phyloP scores from a whole-genome alignment of 53 echinoderm and acorn worm species.

The Luidia sarsii region DNA sequence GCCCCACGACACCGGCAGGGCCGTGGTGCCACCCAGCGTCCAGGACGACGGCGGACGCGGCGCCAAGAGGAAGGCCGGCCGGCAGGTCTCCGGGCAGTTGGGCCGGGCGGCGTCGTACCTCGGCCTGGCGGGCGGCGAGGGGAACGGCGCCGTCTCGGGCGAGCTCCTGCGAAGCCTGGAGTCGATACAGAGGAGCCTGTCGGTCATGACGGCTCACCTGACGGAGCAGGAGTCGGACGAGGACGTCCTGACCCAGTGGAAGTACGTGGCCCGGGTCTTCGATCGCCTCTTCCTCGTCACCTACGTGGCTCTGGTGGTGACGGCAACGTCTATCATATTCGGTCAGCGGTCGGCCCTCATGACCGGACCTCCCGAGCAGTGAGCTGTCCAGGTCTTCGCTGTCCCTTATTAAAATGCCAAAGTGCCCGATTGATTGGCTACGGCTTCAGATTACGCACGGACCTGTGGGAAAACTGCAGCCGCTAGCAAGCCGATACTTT shows the following conservation, averaged over 20 bases:
- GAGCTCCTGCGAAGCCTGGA: constrained; percentile 51
- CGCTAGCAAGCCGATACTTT: too few species aligned
- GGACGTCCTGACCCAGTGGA: constrained; percentile 74
- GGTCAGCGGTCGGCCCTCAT: constrained; percentile 36
- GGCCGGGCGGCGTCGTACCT: too few species aligned
- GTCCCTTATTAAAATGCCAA: too few species aligned
- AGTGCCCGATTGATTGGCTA: too few species aligned
- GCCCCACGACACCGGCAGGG: constrained; percentile 16
- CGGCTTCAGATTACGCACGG: too few species aligned
- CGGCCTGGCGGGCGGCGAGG: not conserved
- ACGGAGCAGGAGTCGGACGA: constrained; percentile 74
- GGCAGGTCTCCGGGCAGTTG: not conserved
- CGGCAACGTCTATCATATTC: constrained; percentile 60
- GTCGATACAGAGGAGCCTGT: constrained; percentile 55
- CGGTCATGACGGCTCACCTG: constrained; percentile 42
- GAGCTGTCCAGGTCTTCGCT: not conserved
- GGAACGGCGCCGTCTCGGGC: not conserved
- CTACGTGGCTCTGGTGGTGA: constrained; percentile 46
- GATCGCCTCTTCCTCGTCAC: constrained; percentile 75
- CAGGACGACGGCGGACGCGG: too few species aligned
- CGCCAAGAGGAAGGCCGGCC: not conserved
- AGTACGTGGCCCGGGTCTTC: constrained; percentile 74
- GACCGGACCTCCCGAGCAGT: too few species aligned
- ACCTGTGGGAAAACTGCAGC: too few species aligned
- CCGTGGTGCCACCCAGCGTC: not conserved